A percentile compares a stretch with the other conserved stretches of the same genome.
These are phyloP conservation scores for Sterrhoptilus dennistouni DNA, from an alignment of 2,113 vertebrate species.

Conservation along the genomic window DNA sequence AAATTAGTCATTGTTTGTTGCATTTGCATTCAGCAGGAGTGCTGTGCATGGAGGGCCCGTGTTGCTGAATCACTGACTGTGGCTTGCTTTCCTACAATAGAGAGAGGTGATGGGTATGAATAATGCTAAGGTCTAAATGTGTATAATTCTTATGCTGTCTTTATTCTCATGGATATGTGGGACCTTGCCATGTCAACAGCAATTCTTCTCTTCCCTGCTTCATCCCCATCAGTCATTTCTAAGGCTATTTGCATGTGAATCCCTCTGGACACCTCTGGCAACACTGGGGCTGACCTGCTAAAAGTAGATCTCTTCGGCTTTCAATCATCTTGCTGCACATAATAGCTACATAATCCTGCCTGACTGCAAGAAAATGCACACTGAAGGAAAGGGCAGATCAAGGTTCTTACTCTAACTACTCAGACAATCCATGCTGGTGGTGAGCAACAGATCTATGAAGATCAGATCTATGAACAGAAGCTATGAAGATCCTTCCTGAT, in stretches of 20 bases:
- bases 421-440: neutral
- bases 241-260: conserved; percentile 80
- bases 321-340: conserved; percentile 56
- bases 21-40: conserved; percentile 47
- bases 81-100: neutral
- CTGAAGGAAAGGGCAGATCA: conserved; percentile 50
- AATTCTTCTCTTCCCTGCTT: conserved; percentile 23
- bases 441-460: neutral
- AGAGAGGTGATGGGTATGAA: conserved; percentile 36
- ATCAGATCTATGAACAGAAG: too few relatives aligned
- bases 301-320: conserved; percentile 62
- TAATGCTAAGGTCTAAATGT: neutral
- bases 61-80: conserved; percentile 6
- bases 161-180: conserved; percentile 45
- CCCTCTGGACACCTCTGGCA: conserved; percentile 55
- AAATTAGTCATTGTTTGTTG: conserved; percentile 40
- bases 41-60: neutral
- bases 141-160: neutral
- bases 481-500: neutral
- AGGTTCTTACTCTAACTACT: neutral
- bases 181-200: conserved; percentile 66
- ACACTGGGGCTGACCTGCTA: conserved; percentile 45
- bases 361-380: conserved; percentile 31
- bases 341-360: conserved; percentile 64
- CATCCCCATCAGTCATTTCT: conserved; percentile 19